Conservation (phyloP, 1,140 invertebrate species). For the Zaprionus kolodkinae region DNA sequence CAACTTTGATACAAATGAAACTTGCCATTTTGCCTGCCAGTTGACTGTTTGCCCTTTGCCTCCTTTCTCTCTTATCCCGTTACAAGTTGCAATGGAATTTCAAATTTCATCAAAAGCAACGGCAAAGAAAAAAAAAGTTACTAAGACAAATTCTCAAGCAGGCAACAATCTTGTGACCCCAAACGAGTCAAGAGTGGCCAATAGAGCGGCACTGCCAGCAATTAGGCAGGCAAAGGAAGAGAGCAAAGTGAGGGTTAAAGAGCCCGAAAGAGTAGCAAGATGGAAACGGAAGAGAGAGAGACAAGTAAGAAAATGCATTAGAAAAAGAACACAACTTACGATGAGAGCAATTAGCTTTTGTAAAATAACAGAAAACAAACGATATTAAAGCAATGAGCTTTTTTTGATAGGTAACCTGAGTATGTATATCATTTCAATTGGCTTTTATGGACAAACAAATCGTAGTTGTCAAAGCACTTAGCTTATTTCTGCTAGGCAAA, state of each 20-base stretch:
- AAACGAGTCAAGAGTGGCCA: slow-evolving; percentile 24
- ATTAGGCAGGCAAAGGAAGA: background rate
- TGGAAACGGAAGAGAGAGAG: background rate
- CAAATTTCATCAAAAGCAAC: slow-evolving; percentile 8
- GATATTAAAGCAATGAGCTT: background rate
- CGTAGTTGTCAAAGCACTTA: background rate
- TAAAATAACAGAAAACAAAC: too few species aligned
- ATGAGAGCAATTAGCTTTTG: background rate
- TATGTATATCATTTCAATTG: background rate
- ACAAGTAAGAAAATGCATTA: background rate
- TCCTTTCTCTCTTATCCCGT: background rate
- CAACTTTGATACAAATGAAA: slow-evolving; percentile 59
- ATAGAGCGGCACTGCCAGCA: slow-evolving; percentile 4
- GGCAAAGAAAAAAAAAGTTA: background rate
- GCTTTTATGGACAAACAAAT: background rate
- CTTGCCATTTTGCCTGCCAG: slow-evolving; percentile 33
- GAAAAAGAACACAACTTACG: too few species aligned
- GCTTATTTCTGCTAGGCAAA: background rate
- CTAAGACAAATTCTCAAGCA: slow-evolving; percentile 8
- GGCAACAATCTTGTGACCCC: background rate
- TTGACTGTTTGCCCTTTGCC: slow-evolving; percentile 1
- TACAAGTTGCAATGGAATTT: slow-evolving; percentile 26
- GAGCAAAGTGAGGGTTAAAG: too few species aligned
- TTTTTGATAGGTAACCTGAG: background rate
- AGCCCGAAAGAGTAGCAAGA: background rate